Conservation (phyloP, 2,113 vertebrate species). For the Himantopus leucocephalus region DNA sequence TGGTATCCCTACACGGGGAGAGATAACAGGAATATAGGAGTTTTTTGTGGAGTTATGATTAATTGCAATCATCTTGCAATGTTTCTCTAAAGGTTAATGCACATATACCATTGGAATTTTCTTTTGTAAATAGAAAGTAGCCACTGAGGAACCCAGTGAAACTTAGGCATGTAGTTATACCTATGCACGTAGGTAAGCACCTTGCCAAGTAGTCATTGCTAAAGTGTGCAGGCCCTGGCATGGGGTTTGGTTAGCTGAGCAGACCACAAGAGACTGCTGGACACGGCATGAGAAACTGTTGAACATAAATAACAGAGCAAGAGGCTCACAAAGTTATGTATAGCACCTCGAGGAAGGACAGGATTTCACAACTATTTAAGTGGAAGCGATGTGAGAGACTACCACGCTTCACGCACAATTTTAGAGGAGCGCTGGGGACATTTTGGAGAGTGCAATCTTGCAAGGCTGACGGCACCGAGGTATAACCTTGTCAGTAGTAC, state of each 20-base stretch:
- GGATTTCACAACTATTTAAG: background rate
- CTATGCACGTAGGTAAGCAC: background rate
- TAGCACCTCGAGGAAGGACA: background rate
- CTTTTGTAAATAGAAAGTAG: background rate
- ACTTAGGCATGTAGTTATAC: background rate
- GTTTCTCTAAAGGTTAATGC: background rate
- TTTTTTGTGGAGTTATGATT: background rate
- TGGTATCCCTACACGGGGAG: background rate
- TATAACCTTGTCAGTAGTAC: background rate
- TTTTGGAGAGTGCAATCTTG: background rate
- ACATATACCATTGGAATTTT: background rate
- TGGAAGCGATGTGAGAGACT: background rate
- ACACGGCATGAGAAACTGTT: background rate
- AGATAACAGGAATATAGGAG: background rate
- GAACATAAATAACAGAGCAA: background rate
- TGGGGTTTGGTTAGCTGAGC: background rate
- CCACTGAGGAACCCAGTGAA: background rate
- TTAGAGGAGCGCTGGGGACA: accelerated
- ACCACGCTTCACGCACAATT: background rate
- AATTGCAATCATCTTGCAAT: background rate
- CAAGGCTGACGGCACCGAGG: background rate
- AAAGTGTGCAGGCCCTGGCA: background rate
- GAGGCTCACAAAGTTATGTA: background rate
- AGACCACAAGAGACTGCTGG: background rate
- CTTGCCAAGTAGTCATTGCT: background rate